Conservation (phyloP, 2,888 invertebrate genomes). For the Mellilla xanthometata region DNA sequence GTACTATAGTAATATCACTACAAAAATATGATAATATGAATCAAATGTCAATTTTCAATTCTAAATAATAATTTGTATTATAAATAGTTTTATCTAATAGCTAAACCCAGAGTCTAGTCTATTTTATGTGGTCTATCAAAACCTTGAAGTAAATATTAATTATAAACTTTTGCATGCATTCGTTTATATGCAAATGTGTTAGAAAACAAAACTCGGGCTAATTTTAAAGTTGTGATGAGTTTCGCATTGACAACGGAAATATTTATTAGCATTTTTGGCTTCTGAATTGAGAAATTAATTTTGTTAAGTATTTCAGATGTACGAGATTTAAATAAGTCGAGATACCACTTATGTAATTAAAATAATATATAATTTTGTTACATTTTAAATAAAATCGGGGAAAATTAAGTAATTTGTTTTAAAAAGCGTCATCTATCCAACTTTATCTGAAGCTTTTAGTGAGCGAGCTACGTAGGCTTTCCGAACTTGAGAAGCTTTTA, state of each 20-base stretch:
- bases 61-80: too few species aligned
- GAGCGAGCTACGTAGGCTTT: not conserved
- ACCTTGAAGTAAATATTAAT: not conserved
- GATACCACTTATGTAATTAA: too few species aligned
- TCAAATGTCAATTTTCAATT: too few species aligned
- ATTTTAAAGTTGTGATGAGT: constrained; percentile 6
- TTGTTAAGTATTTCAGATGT: too few species aligned
- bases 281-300: not conserved
- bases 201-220: not conserved
- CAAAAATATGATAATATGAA: too few species aligned
- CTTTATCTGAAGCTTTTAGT: not conserved
- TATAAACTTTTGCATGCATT: constrained; percentile 2
- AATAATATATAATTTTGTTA: not conserved
- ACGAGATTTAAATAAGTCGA: too few species aligned
- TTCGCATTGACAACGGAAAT: not conserved
- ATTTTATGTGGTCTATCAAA: too few species aligned
- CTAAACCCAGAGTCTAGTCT: too few species aligned
- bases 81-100: too few species aligned
- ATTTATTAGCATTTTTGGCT: not conserved
- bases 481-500: too few species aligned
- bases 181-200: constrained; percentile 1
- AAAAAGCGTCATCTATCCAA: not conserved
- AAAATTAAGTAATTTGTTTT: not conserved
- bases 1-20: too few species aligned
- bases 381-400: not conserved